Evolutionary conservation across 2,888 invertebrate genomes (phyloP), one percentile per base, ranked within the genome.

Genomic region (Strigamia transsilvanica): DNA sequence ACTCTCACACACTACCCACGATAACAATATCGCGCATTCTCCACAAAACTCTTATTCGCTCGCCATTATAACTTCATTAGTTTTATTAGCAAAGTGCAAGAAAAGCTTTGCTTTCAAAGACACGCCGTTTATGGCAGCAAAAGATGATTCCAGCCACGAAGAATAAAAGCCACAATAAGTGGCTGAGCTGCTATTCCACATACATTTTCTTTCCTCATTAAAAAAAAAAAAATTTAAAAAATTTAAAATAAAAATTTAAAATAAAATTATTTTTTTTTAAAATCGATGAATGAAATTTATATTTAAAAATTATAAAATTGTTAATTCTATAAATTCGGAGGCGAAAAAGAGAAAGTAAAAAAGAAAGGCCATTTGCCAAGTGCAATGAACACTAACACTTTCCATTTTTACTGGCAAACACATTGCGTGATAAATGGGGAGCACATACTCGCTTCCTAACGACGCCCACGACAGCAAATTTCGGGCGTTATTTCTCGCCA

Each of bases 1-100:
- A n/a, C n/a, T n/a, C n/a, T n/a, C n/a, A n/a, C n/a, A n/a, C 73
- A 73, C 56, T 21, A 56, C 56, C 56, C 56, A 79, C 42, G 79
- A 38, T 79, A 42, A 79, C 21, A 79, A 79, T 42, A 42, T 42
- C 79, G 18, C 51, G 12, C 18, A 12, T 15, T 27, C 32, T 32
- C 73, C 73, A 32, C 73, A 27, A 27, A 46, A 27, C 79, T 10
- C 10, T 38, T 34, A 79, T 79, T 34, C 32, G 27, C 79, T 79
- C 41, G 12, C 23, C 51, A 41, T 80, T 80, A 80, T 80, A 80
- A 80, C 80, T 80, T 80, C 51, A 80, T 80, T 80, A 80, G 80
- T 80, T 80, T 80, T 80, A 80, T 80, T 80, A 80, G 10, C 27
- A 80, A 32, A 51, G n/a, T 41, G 42, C 79, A 41, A 42, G 38